Percentiles rank a stretch among this genome's conserved stretches.
phyloP scores from a whole-genome alignment of 2,113 vertebrate species.

The Ginglymostoma cirratum region DNA sequence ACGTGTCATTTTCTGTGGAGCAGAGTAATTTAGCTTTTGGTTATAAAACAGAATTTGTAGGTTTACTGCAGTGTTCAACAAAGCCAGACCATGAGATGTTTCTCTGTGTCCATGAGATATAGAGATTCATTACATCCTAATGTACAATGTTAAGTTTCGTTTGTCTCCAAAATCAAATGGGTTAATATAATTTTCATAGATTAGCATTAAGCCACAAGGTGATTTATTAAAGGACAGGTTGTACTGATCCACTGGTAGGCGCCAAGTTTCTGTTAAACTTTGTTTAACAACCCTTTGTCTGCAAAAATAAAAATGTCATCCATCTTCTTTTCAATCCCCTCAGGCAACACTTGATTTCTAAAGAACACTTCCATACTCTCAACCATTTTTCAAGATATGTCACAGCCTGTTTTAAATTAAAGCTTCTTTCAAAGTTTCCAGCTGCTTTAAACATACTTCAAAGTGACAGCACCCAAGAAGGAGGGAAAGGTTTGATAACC shows the following conservation, averaged over 20 bases:
- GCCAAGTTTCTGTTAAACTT: not conserved
- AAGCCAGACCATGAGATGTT: not conserved
- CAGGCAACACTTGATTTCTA: not conserved
- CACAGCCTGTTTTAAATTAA: constrained; percentile 31
- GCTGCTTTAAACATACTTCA: constrained; percentile 4
- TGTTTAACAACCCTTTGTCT: not conserved
- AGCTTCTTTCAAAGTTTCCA: constrained; percentile 6
- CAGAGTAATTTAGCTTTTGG: not conserved
- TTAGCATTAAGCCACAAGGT: constrained; percentile 14
- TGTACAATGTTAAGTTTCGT: not conserved
- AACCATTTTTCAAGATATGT: constrained; percentile 29
- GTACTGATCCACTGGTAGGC: constrained; percentile 13
- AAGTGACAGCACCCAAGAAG: not conserved
- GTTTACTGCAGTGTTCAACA: not conserved
- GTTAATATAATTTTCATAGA: constrained; percentile 14
- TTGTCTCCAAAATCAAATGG: not conserved
- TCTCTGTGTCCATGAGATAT: not conserved
- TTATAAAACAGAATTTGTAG: not conserved
- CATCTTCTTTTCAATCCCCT: constrained; percentile 11
- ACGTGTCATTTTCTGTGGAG: not conserved
- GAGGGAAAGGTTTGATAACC: constrained; percentile 13
- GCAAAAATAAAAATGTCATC: constrained; percentile 14
- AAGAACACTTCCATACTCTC: not conserved
- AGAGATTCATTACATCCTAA: constrained; percentile 2
- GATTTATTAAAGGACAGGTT: constrained; percentile 22